A percentile compares a stretch with the other conserved stretches of the same genome.
These are phyloP conservation scores for Microtus obscurus DNA, from an alignment of 2,797 vertebrate genomes.

Conservation along the genomic window DNA sequence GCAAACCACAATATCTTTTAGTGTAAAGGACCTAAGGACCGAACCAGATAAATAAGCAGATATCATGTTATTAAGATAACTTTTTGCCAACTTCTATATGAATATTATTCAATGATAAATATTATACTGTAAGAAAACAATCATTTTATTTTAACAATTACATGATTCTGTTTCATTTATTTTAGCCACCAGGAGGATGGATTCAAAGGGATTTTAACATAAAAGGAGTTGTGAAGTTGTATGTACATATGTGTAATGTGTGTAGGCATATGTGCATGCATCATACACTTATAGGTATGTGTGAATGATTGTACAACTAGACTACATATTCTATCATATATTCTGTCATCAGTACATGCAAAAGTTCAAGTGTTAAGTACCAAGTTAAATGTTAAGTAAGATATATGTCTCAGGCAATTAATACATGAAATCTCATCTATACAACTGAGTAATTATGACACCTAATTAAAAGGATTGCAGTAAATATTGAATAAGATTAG, in stretches of 20 bases:
- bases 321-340: neutral
- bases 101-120: neutral
- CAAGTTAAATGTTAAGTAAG: neutral
- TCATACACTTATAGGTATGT: neutral
- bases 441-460: constrained; percentile 21
- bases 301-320: neutral
- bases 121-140: neutral
- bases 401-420: neutral
- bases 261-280: neutral
- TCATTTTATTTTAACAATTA: constrained; percentile 32
- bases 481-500: neutral
- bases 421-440: neutral
- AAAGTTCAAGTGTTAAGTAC: neutral
- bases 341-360: neutral
- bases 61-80: neutral
- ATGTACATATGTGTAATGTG: neutral
- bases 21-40: neutral
- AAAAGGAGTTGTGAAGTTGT: neutral
- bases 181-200: neutral
- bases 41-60: neutral
- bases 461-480: constrained; percentile 6
- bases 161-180: neutral
- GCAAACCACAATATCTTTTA: neutral
- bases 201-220: neutral
- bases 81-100: neutral